A percentile compares a stretch with the other conserved stretches of the same genome.
phyloP scores from a whole-genome alignment of 2,888 invertebrate species.

The Diaphora mendica region DNA sequence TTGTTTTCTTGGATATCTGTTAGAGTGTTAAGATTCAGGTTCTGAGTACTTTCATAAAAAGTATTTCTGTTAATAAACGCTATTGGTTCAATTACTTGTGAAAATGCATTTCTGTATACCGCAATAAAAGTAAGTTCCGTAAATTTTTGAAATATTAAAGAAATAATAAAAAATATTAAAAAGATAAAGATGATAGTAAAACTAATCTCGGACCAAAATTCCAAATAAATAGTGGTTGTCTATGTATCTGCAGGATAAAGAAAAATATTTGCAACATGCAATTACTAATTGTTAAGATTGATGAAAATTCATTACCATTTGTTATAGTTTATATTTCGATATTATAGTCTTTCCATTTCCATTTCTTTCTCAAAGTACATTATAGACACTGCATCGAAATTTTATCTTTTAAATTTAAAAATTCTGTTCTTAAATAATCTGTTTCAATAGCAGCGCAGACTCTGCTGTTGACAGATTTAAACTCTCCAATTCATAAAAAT shows the following conservation, averaged over 20 bases:
- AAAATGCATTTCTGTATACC: not conserved
- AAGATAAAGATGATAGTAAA: not conserved
- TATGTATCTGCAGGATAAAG: not conserved
- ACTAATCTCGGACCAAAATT: not conserved
- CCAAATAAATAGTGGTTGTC: not conserved
- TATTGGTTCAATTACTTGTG: not conserved
- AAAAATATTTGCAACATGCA: not conserved
- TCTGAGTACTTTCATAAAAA: too few species aligned
- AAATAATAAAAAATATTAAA: too few species aligned
- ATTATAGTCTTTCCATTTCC: too few species aligned
- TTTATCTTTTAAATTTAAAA: not conserved
- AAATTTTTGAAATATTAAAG: too few species aligned
- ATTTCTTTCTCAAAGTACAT: too few species aligned
- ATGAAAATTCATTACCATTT: not conserved
- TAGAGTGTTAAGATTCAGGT: not conserved
- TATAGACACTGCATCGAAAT: not conserved
- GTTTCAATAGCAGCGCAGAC: not conserved
- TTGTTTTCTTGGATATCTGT: conserved; percentile 24
- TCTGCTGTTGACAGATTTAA: conserved; percentile 7
- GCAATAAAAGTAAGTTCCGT: not conserved
- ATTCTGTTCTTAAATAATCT: not conserved
- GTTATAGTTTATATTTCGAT: too few species aligned
- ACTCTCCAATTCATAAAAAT: not conserved
- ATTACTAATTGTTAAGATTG: not conserved
- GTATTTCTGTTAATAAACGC: not conserved